Base-by-base conservation (phyloP, 2,888 invertebrate species). In the Caenorhabditis wallacei region DNA sequence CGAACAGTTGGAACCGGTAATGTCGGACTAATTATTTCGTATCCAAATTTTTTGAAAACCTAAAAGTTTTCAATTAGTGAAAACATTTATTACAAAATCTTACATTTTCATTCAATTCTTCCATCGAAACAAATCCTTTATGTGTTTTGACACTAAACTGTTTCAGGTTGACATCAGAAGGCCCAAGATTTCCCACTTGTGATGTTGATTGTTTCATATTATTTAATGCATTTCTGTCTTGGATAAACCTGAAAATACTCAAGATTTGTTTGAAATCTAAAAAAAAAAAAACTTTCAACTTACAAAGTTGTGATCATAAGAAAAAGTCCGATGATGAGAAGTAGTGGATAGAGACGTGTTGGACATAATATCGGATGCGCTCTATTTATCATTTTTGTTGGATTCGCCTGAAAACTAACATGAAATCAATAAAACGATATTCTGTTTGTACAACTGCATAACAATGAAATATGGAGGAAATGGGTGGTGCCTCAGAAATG, bases 21-120 rank as follows among this genome's bases (percentile, higher is more conserved):
- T 5, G 75, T 68, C 1, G 57, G 57, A 0, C 53, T 0, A 3
- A 37, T 18, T n/a, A 76, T 76, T 40, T 59, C 59, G 30, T 76
- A 76, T 26, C 75, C 75, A 24, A 68, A 68, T 37, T 35, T 46
- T 40, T 59, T 57, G 30, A 37, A 76, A n/a, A 76, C 68, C 66
- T 76, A 2, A 26, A 40, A 61, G 13, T 11, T 43, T 35, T n/a
- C 16, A 18, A 35, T 18, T 13, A 57, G n/a, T 40, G 37, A 1
- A 35, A 18, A 7, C 8, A 11, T 2, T 3, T 22, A 22, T 22
- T 16, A n/a, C 10, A 26, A 46, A 63, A 61, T 18, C 63, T 46
- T n/a, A 59, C 59, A 59, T 59, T 59, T 22, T 48, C 70, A 35
- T 70, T 46, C n/a, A 70, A 30, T 24, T 70, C 69, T 4, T 57